Percentiles rank a stretch among this genome's conserved stretches.
phyloP scores from a whole-genome alignment of 2,888 invertebrate genomes.

The Escarpia spicata region DNA sequence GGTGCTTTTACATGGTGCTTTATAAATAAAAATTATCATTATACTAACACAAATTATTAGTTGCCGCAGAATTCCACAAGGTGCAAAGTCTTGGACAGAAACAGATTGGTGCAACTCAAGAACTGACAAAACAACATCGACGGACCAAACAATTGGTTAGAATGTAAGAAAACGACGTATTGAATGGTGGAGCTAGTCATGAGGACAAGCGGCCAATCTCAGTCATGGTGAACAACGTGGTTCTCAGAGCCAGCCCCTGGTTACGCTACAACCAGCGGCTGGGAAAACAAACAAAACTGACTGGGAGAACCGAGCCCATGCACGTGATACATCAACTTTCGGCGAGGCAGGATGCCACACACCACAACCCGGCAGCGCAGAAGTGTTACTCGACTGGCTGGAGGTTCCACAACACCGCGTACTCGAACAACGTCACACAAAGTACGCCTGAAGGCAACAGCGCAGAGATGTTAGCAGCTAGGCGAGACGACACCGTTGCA shows the following conservation, averaged over 20 bases:
- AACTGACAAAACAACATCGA: not conserved
- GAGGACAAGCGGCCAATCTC: not conserved
- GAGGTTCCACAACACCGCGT: not conserved
- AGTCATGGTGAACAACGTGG: not conserved
- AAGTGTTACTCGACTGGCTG: not conserved
- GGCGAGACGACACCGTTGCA: not conserved
- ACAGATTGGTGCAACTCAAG: not conserved
- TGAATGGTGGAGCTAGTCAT: not conserved
- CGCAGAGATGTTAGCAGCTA: constrained; percentile 10
- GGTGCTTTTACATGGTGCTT: not conserved
- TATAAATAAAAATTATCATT: not conserved
- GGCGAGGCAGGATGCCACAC: not conserved
- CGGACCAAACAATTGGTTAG: not conserved
- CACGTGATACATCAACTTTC: not conserved
- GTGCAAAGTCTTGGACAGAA: not conserved
- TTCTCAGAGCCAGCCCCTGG: not conserved
- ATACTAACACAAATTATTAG: not conserved
- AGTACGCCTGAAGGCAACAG: not conserved
- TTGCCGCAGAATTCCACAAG: not conserved
- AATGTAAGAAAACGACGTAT: not conserved
- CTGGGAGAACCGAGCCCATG: not conserved
- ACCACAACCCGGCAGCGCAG: not conserved
- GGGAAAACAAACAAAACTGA: not conserved
- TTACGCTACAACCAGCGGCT: not conserved
- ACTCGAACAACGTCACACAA: constrained; percentile 5